Evolutionary conservation across 2,888 invertebrate genomes (phyloP), one percentile per base, ranked within the genome.

Genomic region (Hymenopus coronatus): DNA sequence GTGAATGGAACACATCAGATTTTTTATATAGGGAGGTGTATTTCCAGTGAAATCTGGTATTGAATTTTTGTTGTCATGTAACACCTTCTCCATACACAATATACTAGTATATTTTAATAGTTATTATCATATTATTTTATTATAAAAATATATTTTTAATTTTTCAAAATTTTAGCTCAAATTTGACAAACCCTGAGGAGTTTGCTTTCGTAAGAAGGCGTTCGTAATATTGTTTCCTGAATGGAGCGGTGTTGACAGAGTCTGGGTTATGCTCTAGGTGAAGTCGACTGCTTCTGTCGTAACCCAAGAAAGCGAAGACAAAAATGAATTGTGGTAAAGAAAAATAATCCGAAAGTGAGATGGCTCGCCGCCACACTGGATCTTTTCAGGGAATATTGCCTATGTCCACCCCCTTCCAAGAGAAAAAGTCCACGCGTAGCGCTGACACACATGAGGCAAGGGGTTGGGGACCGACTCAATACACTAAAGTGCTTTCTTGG

Each of bases 401-500:
- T 81, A 83, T 88, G 88, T 88, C 85, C n/a, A 70, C 87, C 87
- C 86, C 28, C 27, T 33, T 87, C 82, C 82, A 33, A 15, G 82
- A 30, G 82, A 87, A 81, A 28, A 84, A 84, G 84, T 33, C 84
- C 84, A 33, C 84, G 84, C 28, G 84, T 30, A 82, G 82, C 82
- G 82, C 33, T 87, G 87, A 87, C 87, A 87, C 87, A 87, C 87
- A 87, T 82, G 54, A 85, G 46, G 46, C 46, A 87, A 20, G 86
- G 81, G 27, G 20, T 28, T 30, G 84, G 85, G 85, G 27, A n/a
- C 86, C 86, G 93, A 93, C 93, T 93, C 93, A 93, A 93, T 93
- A 93, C 93, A 93, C 91, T 93, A 93, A 93, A 93, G 93, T 93
- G 93, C 92, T 92, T 92, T 85, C 88, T 90, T 82, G 88, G 84